Conservation (phyloP, 1,140 invertebrate genomes). For the Drosophila nasuta region DNA sequence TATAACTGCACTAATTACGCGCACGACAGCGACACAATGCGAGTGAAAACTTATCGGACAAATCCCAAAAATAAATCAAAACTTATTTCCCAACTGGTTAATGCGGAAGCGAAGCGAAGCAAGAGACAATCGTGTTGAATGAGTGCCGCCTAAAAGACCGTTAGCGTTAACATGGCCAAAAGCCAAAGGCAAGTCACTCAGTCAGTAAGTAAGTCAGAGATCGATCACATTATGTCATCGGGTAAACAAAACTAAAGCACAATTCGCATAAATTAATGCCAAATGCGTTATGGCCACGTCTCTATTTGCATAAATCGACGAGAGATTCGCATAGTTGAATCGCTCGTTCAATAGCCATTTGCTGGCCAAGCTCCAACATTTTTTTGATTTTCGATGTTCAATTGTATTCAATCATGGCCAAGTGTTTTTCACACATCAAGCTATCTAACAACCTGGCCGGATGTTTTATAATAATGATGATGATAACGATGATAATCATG, state of each 20-base stretch:
- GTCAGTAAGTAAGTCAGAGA: not conserved
- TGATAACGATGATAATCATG: conserved; percentile 21
- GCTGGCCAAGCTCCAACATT: conserved; percentile 8
- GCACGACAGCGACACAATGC: conserved; percentile 45
- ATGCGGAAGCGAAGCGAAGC: conserved; percentile 66
- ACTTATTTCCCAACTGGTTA: conserved; percentile 51
- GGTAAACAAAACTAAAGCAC: conserved; percentile 39
- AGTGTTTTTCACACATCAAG: conserved; percentile 68
- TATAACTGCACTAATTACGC: conserved; percentile 55
- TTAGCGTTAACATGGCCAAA: conserved; percentile 44
- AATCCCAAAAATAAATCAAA: conserved; percentile 29
- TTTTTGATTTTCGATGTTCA: not conserved
- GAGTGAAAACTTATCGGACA: conserved; percentile 38
- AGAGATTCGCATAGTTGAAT: conserved; percentile 39
- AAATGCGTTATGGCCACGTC: not conserved
- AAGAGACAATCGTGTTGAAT: conserved; percentile 53
- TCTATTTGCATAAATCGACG: conserved; percentile 54
- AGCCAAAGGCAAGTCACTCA: conserved; percentile 14
- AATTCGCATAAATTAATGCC: conserved; percentile 54
- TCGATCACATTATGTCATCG: conserved; percentile 62
- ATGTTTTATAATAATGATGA: conserved; percentile 55
- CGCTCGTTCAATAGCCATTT: not conserved
- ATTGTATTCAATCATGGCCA: conserved; percentile 65
- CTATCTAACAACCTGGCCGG: conserved; percentile 45
- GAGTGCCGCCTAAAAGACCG: conserved; percentile 47